These are phyloP conservation scores for Odontothrips loti DNA, from an alignment of 2,888 invertebrate species.

Conservation along the genomic window DNA sequence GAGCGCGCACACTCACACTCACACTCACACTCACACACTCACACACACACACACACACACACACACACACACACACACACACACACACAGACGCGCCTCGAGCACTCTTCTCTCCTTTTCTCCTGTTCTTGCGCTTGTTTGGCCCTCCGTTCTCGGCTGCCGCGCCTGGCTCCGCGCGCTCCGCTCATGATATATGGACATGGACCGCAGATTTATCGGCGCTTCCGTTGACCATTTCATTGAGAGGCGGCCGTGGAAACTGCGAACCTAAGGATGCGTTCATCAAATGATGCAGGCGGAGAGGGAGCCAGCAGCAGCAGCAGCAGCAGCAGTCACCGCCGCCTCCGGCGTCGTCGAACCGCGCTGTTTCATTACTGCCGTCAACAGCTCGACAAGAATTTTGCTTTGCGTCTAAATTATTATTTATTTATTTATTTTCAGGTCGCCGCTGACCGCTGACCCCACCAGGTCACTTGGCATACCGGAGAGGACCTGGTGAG, in stretches of 20 bases:
- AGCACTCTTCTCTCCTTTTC: slow-evolving; percentile 29
- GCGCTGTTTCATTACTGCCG: too few species aligned
- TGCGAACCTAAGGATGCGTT: neutral
- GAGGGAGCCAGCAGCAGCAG: neutral
- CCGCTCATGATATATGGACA: neutral
- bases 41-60: slow-evolving; percentile 33
- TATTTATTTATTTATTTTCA: too few species aligned
- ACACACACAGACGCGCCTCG: too few species aligned
- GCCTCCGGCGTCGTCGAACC: too few species aligned
- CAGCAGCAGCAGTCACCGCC: too few species aligned
- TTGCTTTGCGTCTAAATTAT: too few species aligned
- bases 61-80: too few species aligned
- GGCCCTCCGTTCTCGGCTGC: neutral
- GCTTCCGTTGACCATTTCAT: neutral
- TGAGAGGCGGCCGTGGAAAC: slow-evolving; percentile 21
- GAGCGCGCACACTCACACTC: too few species aligned
- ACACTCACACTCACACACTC: slow-evolving; percentile 36
- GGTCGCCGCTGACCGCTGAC: too few species aligned
- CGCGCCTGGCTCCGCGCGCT: neutral
- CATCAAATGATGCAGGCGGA: slow-evolving; percentile 32
- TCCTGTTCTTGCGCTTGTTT: neutral
- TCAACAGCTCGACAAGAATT: too few species aligned
- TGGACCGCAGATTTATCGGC: slow-evolving; percentile 1
- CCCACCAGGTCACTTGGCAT: too few species aligned
- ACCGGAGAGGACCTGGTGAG: too few species aligned